Conservation (phyloP, 2,797 vertebrate species). For the Notolabrus celidotus region DNA sequence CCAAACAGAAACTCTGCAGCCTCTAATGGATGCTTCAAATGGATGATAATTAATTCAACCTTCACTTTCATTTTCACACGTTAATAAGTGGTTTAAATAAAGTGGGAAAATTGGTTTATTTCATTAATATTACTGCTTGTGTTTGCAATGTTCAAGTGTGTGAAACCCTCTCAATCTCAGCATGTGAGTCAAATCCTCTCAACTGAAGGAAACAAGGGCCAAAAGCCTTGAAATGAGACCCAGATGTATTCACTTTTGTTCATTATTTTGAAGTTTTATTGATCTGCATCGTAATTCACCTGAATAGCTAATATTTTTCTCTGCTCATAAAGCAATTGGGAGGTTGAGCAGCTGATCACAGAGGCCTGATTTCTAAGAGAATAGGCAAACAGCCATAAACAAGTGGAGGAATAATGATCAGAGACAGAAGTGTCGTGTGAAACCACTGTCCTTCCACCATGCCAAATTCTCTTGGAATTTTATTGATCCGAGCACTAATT, state of each 20-base stretch:
- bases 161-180: too few relatives aligned
- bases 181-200: background rate
- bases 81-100: constrained; percentile 2
- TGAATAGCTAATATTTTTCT: constrained; percentile 1
- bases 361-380: background rate
- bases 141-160: too few relatives aligned
- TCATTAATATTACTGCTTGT: background rate
- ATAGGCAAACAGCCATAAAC: background rate
- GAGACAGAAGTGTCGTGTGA: background rate
- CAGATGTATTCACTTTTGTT: background rate
- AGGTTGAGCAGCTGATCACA: background rate
- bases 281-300: constrained; percentile 48
- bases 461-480: constrained; percentile 16
- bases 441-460: background rate
- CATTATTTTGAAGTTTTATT: constrained; percentile 35
- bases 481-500: constrained; percentile 56
- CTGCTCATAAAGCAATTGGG: background rate
- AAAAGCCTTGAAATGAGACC: background rate
- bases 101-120: background rate
- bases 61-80: constrained; percentile 14
- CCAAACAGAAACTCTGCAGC: background rate
- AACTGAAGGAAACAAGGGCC: background rate
- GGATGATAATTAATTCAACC: constrained; percentile 10
- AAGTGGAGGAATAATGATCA: background rate
- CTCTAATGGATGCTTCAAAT: constrained; percentile 17